Conservation (phyloP, 2,113 vertebrate species). For the Oenanthe oenanthe region DNA sequence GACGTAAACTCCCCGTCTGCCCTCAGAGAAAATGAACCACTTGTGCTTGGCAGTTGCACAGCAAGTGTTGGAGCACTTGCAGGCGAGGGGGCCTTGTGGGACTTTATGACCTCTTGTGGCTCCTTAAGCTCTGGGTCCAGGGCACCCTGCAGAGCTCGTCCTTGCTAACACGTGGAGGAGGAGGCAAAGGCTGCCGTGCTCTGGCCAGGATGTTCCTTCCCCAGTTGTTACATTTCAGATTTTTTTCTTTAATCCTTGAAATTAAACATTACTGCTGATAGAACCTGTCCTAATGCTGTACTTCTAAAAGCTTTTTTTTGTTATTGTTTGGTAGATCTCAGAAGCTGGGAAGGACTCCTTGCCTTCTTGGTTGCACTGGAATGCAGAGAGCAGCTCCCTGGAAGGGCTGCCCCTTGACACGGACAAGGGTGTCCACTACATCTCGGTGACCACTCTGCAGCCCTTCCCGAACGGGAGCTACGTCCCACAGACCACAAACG, state of each 20-base stretch:
- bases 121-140: not conserved
- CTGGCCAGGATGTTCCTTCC: not conserved
- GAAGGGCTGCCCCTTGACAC: conserved; percentile 91
- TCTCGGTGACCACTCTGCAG: conserved; percentile 80
- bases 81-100: not conserved
- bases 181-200: not conserved
- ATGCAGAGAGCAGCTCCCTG: conserved; percentile 77
- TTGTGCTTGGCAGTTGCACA: not conserved
- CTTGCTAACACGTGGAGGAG: rapidly evolving
- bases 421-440: conserved; percentile 92
- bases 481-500: conserved; percentile 79
- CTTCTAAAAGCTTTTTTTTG: not conserved
- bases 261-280: not conserved
- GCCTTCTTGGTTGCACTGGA: conserved; percentile 93
- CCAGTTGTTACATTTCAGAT: not conserved
- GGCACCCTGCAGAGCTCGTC: not conserved
- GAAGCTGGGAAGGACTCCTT: conserved; percentile 87
- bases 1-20: not conserved
- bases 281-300: not conserved
- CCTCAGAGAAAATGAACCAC: not conserved
- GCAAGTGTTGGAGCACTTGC: not conserved
- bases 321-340: conserved; percentile 76
- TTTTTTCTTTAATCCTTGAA: conserved; percentile 6
- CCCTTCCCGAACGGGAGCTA: conserved; percentile 80
- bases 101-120: not conserved